These are phyloP conservation scores for Nesidiocoris tenuis DNA, from an alignment of 2,888 invertebrate species.

Conservation along the genomic window DNA sequence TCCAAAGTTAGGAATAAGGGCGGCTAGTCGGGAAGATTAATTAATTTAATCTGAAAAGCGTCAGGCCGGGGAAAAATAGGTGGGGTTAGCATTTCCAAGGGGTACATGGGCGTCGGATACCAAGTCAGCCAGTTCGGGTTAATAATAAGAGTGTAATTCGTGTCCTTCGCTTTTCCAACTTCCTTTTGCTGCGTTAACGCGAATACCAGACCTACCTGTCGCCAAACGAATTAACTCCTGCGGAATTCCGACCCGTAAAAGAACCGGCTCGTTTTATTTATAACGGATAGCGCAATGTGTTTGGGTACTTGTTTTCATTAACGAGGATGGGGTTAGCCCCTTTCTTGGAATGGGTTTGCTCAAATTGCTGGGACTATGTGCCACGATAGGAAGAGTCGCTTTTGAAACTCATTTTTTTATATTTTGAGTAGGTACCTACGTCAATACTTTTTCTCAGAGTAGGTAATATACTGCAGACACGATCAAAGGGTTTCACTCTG, in stretches of 20 bases:
- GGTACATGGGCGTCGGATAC: neutral
- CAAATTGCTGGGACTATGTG: too few species aligned
- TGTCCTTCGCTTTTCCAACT: neutral
- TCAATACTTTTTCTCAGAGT: too few species aligned
- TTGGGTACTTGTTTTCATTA: neutral
- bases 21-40: slow-evolving; percentile 25
- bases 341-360: too few species aligned
- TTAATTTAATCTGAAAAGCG: slow-evolving; percentile 41
- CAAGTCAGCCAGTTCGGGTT: slow-evolving; percentile 33
- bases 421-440: too few species aligned
- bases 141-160: slow-evolving; percentile 40
- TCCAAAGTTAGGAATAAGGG: neutral
- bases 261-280: neutral
- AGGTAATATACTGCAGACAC: too few species aligned
- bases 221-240: slow-evolving; percentile 22
- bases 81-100: neutral
- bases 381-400: too few species aligned
- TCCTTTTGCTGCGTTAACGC: neutral
- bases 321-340: too few species aligned
- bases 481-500: too few species aligned
- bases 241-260: slow-evolving; percentile 27
- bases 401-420: too few species aligned
- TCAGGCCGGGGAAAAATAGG: neutral
- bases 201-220: neutral
- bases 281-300: neutral